Conservation (phyloP, 2,797 vertebrate genomes). For the Rhinella marina region DNA sequence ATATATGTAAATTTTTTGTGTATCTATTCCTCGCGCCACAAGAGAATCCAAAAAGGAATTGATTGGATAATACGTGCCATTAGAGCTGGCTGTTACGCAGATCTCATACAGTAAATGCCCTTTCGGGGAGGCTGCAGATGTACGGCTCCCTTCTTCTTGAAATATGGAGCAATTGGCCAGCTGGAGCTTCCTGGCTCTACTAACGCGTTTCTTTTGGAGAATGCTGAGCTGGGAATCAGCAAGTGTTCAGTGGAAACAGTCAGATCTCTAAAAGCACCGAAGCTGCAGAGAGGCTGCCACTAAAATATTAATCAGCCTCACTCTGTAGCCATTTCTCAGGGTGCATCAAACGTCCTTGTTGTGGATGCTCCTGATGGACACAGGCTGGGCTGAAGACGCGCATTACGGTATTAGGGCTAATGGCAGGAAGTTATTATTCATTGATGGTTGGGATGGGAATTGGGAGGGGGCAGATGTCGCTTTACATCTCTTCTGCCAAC, state of each 20-base stretch:
- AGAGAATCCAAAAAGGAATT: constrained; percentile 8
- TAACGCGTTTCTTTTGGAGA: constrained; percentile 35
- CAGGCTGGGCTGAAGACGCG: not conserved
- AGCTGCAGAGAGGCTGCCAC: constrained; percentile 70
- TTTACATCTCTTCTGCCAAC: constrained; percentile 37
- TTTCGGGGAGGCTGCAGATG: constrained; percentile 15
- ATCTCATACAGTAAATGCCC: constrained; percentile 11
- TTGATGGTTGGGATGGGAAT: constrained; percentile 53
- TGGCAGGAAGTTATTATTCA: constrained; percentile 59
- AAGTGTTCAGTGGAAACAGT: constrained; percentile 47
- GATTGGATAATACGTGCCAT: not conserved
- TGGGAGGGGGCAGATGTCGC: constrained; percentile 14
- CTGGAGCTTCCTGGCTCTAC: constrained; percentile 21
- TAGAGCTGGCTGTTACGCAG: not conserved
- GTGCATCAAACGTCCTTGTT: constrained; percentile 52
- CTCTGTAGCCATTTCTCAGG: constrained; percentile 29
- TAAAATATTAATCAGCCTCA: constrained; percentile 73
- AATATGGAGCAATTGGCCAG: constrained; percentile 25
- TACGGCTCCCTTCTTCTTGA: not conserved
- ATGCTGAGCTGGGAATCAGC: constrained; percentile 41
- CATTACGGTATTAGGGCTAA: constrained; percentile 41
- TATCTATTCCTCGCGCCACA: not conserved
- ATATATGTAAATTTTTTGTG: constrained; percentile 3
- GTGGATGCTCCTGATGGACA: constrained; percentile 34
- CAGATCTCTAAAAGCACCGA: constrained; percentile 54